Conservation (phyloP, 2,113 vertebrate species). For the Dermatemys mawii region DNA sequence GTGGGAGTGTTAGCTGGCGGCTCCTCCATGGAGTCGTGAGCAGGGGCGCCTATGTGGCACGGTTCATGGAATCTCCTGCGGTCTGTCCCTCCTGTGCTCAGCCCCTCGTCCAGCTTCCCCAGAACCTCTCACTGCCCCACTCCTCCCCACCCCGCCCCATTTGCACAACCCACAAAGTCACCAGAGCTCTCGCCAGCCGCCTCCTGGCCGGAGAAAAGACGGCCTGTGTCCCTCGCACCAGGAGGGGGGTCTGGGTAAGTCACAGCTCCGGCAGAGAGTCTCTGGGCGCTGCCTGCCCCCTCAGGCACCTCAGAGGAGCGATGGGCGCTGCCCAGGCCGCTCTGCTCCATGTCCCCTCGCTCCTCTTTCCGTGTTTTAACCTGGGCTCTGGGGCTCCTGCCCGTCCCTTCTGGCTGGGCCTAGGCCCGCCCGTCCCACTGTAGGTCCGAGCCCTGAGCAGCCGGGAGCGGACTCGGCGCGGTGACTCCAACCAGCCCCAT, state of each 20-base stretch:
- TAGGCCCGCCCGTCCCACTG: too few species aligned
- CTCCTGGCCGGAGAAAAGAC: too few species aligned
- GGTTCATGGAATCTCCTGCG: background rate
- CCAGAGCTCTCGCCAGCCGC: background rate
- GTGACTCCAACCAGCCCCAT: too few species aligned
- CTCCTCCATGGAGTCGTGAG: background rate
- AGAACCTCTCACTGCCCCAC: background rate
- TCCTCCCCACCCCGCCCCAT: background rate
- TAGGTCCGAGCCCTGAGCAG: too few species aligned
- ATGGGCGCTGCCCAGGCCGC: background rate
- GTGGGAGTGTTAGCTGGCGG: background rate
- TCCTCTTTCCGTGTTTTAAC: too few species aligned
- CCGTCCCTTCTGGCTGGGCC: too few species aligned
- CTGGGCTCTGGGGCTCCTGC: too few species aligned
- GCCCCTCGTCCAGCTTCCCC: background rate
- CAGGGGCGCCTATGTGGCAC: fast-evolving
- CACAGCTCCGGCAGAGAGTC: background rate
- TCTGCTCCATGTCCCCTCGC: background rate
- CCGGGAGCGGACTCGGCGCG: too few species aligned
- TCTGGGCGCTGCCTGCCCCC: too few species aligned
- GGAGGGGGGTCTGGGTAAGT: background rate
- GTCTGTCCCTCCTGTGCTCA: background rate
- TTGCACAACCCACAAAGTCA: too few species aligned
- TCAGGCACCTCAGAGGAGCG: background rate
- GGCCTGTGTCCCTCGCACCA: background rate